Evolutionary conservation across 2,113 vertebrate genomes (phyloP), one percentile per base, ranked within the genome.

Genomic region (Sorex fumeus): DNA sequence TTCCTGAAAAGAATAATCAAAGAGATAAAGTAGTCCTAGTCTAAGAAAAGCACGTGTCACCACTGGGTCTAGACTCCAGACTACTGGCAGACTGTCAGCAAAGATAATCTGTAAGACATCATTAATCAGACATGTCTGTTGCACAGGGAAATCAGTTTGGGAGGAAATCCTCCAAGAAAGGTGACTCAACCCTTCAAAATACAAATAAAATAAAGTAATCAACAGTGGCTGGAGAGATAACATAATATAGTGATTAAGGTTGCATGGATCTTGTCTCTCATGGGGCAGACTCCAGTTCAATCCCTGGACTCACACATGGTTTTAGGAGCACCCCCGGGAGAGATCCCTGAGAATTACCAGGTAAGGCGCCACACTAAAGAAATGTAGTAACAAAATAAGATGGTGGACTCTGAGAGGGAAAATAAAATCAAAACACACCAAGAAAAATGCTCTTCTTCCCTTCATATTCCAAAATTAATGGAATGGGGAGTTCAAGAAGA

Each of bases 1-100:
- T 85, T 93, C 70, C 92, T 91, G 76, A 92, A 84, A 86, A 70
- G 69, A 66, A 32, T 62, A n/a, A 25, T 10, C 9, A 72, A 40
- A 40, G 8, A 72, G 36, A 40, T 53, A 57, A 15, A 67, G 25
- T 3, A 88, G 36, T 53, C 67, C 21, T 13, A 70, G 15, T 69
- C 21, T 60, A 12, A 12, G n/a, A 23, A 53, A 34, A 62, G 30
- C 50, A 21, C 10, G 85, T 28, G 69, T 60, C 12, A 64, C 74
- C 23, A 45, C 0, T 45, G 40, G 64, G 45, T 8, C 43, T 28
- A 4, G 50, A 43, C 2, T 80, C 36, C 88, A 60, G 64, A 40
- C 43, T 62, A 4, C 0, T 66, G 28, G 19, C 10, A 78, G 53
- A 70, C 18, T 60, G 57, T 19, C 57, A 3, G 18, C 57, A 21